Base-by-base conservation (phyloP, 2,888 invertebrate species). In the Stenichneumon culpator region DNA sequence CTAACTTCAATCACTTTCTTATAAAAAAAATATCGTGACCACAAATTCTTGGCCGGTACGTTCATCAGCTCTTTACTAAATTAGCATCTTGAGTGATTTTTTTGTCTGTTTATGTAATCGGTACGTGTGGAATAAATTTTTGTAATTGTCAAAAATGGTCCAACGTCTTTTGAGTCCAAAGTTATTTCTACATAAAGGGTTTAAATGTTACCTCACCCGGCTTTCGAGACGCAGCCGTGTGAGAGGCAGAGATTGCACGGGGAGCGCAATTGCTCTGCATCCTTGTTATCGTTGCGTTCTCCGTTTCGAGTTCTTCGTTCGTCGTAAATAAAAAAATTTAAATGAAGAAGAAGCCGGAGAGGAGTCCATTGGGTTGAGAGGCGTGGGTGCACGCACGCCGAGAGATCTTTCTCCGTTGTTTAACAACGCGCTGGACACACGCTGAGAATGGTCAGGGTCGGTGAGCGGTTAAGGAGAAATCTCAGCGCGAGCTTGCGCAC, bases 361-460 rank as follows among this genome's bases (percentile, higher is more conserved):
- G 50, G 44, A 81, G 50, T 60, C 32, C 65, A 67, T 75, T 57
- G 36, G 79, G 22, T 47, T 16, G 70, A 32, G 36, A 54, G 57
- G 50, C 74, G 78, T 78, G 79, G 63, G 83, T 72, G 44, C 72
- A 68, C 77, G 72, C 72, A 80, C 57, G 72, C 63, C 54, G 50
- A 77, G 72, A 47, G 47, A 80, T 80, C 50, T 60, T 67, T 57
- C 57, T 69, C 52, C 47, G 82, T 82, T 77, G 82, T 84, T 82
- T 32, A 82, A 84, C 79, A 86, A 78, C 83, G 63, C 67, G 67
- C 79, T 75, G 81, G 84, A 79, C 86, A 75, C 86, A 84, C 84
- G 86, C 86, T 86, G 86, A 16, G 86, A 86, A 83, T 78, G 83
- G 86, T 86, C 86, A 86, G 86, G 86, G 83, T 82, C 84, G 84